Conservation (phyloP, 2,113 vertebrate species). For the Corythornis vintsioides region DNA sequence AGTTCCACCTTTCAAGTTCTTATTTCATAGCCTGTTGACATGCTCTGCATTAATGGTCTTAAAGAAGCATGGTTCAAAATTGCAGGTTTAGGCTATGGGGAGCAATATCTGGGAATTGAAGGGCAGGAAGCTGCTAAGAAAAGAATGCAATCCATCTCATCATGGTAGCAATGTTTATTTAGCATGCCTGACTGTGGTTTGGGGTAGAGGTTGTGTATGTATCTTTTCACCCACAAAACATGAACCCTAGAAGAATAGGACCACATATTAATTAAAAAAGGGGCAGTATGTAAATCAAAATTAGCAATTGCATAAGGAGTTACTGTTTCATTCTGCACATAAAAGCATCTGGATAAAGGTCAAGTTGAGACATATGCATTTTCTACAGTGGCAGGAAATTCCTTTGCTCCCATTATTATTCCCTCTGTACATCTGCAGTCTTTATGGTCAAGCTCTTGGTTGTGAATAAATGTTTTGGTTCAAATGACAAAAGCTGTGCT, state of each 20-base stretch:
- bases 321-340: background rate
- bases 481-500: background rate
- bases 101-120: background rate
- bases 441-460: background rate
- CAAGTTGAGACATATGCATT: background rate
- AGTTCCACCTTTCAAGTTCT: background rate
- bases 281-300: background rate
- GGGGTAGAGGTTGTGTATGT: background rate
- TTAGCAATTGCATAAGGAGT: background rate
- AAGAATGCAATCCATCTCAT: background rate
- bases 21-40: background rate
- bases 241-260: background rate
- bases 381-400: background rate
- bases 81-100: background rate
- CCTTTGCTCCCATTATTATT: background rate
- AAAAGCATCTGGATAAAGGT: background rate
- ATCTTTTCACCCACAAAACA: background rate
- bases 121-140: background rate
- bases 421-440: background rate
- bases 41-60: background rate
- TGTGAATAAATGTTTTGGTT: background rate
- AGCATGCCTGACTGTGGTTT: background rate
- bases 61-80: background rate
- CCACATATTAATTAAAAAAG: background rate
- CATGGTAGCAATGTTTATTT: background rate